A percentile compares a stretch with the other conserved stretches of the same genome.
These are phyloP conservation scores for Mustela nigripes DNA, from an alignment of 2,113 vertebrate genomes.

Conservation along the genomic window DNA sequence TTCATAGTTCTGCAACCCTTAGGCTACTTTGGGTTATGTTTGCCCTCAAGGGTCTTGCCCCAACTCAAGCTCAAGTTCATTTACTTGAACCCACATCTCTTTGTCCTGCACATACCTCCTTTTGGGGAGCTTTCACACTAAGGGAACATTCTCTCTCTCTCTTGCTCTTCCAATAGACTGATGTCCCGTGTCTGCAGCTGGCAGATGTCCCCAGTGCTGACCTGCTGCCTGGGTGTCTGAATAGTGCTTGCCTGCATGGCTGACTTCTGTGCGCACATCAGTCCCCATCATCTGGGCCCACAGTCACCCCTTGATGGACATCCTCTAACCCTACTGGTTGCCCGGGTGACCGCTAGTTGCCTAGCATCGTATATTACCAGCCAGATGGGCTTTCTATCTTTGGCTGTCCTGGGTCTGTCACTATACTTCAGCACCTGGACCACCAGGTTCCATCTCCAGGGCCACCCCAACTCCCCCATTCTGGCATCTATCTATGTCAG, in stretches of 20 bases:
- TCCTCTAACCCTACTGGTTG: slow-evolving; percentile 26
- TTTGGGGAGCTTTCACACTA: not conserved
- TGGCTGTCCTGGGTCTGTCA: not conserved
- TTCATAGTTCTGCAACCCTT: not conserved
- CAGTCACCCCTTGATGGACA: slow-evolving; percentile 9
- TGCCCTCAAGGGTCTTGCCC: not conserved
- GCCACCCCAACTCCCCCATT: not conserved
- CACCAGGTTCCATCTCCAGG: not conserved
- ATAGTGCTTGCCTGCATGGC: not conserved
- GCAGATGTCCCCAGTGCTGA: not conserved
- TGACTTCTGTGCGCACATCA: not conserved
- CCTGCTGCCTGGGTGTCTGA: not conserved
- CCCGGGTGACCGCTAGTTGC: slow-evolving; percentile 51
- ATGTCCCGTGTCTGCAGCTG: not conserved
- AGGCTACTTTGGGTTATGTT: not conserved
- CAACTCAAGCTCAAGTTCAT: no score
- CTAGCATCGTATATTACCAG: slow-evolving; percentile 29
- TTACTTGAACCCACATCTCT: not conserved
- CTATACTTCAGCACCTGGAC: slow-evolving; percentile 45
- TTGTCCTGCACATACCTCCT: not conserved
- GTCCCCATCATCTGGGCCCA: not conserved
- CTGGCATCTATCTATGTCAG: slow-evolving; percentile 48
- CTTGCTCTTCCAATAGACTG: not conserved
- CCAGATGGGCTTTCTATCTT: slow-evolving; percentile 54
- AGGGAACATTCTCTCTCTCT: not conserved